Percentiles rank a stretch among this genome's conserved stretches.
These are phyloP conservation scores for Corydoras sp. DNA, from an alignment of 2,113 vertebrate genomes.

Conservation along the genomic window DNA sequence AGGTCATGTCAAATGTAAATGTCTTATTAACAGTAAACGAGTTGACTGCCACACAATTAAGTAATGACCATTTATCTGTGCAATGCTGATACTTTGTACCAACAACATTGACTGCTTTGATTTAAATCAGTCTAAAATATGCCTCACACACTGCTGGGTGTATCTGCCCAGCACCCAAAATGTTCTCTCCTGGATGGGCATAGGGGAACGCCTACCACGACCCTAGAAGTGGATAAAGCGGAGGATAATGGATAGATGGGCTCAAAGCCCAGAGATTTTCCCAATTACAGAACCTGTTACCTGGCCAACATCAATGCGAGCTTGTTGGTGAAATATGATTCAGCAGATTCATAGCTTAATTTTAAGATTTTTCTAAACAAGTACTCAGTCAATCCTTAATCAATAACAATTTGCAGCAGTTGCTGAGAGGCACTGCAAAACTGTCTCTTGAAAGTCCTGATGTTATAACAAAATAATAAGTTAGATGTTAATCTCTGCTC, in stretches of 20 bases:
- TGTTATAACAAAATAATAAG: conserved; percentile 32
- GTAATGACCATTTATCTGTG: too few relatives aligned
- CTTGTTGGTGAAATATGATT: conserved; percentile 45
- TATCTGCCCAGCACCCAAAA: too few relatives aligned
- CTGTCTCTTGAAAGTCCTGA: conserved; percentile 21
- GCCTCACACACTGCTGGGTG: too few relatives aligned
- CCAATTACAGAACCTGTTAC: conserved; percentile 50
- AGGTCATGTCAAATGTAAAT: too few relatives aligned
- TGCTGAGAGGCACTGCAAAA: conserved; percentile 7
- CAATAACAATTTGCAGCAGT: conserved; percentile 54
- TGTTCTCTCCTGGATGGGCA: too few relatives aligned
- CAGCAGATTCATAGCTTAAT: conserved; percentile 62
- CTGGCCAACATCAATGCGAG: conserved; percentile 16
- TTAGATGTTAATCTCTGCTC: conserved; percentile 11
- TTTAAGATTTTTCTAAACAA: conserved; percentile 58
- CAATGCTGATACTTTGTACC: too few relatives aligned
- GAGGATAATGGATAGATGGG: background rate
- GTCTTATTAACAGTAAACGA: too few relatives aligned
- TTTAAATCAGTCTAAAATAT: too few relatives aligned
- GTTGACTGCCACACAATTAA: too few relatives aligned
- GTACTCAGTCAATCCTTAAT: conserved; percentile 62
- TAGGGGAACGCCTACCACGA: too few relatives aligned
- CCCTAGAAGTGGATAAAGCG: too few relatives aligned
- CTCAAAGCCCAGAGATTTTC: background rate
- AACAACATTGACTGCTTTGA: background rate